Base-by-base conservation (phyloP, 2,888 invertebrate species). In the Drosophila barbarae region DNA sequence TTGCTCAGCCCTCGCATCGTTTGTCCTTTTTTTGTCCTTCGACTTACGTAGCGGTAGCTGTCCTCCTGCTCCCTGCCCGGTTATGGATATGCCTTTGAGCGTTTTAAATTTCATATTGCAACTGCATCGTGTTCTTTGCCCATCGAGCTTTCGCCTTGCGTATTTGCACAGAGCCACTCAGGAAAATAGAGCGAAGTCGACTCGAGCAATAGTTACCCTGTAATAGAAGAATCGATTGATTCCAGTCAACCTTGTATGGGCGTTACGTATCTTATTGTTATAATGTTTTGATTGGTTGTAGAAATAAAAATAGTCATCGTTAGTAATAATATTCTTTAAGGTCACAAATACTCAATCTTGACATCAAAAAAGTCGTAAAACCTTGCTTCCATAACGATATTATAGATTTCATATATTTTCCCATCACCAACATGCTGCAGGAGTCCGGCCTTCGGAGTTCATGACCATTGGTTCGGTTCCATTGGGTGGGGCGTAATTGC, bases 81-180 rank as follows among this genome's bases (percentile, higher is more conserved):
- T 83, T 85, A 82, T 83, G 81, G 81, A 85, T 82, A 82, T 71
- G 84, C 81, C 81, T 82, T 77, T 76, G 81, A 85, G 84, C 85
- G 85, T 83, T 83, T 82, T 76, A 77, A 85, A 83, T 82, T 82
- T 85, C 84, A 85, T 82, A 85, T 82, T 82, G 85, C 81, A 79
- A 79, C 80, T 80, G 80, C 85, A 61, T 55, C 54, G 59, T 42
- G 47, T 69, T 68, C 67, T 60, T 42, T 42, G 30, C 67, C 53
- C 54, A 69, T 61, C 55, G 63, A 55, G 69, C 71, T 52, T 51
- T 63, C 64, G 55, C 70, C 51, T 56, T 61, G 54, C 35, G 47
- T 68, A 68, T 69, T 69, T 69, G 70, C 63, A 61, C 63, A 68
- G 67, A 60, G 69, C 58, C 59, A 52, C 69, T 68, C 59, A 57